Conservation (phyloP, 2,797 vertebrate species). For the Falco rusticolus region DNA sequence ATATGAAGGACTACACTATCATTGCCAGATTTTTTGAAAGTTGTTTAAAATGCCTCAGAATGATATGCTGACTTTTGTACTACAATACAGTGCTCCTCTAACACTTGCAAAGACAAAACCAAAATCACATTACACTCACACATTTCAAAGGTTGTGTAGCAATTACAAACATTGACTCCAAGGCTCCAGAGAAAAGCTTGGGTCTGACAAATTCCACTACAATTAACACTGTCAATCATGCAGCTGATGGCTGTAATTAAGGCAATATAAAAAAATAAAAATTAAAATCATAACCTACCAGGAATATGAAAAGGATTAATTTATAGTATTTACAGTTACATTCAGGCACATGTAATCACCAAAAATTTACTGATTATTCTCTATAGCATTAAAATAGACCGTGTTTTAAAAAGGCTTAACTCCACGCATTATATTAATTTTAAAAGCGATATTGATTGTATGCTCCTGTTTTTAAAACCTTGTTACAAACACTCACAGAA, state of each 20-base stretch:
- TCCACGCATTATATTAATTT: not conserved
- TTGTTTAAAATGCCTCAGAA: not conserved
- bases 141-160: not conserved
- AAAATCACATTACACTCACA: not conserved
- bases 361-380: not conserved
- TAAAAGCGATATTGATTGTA: not conserved
- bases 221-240: slow-evolving; percentile 13
- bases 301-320: not conserved
- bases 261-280: not conserved
- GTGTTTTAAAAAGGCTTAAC: not conserved
- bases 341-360: not conserved
- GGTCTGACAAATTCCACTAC: not conserved
- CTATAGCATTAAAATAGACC: not conserved
- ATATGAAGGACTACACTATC: not conserved
- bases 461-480: not conserved
- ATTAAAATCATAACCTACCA: not conserved
- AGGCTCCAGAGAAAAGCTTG: not conserved
- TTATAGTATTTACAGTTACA: not conserved
- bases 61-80: not conserved
- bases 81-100: not conserved
- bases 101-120: slow-evolving; percentile 18
- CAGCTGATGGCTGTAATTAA: not conserved
- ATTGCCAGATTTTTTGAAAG: not conserved
- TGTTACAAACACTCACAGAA: not conserved
- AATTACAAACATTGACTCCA: not conserved